Percentiles rank a stretch among this genome's conserved stretches.
These are phyloP conservation scores for Henricia sp. DNA, from an alignment of 53 echinoderm and acorn worm species.

Conservation along the genomic window DNA sequence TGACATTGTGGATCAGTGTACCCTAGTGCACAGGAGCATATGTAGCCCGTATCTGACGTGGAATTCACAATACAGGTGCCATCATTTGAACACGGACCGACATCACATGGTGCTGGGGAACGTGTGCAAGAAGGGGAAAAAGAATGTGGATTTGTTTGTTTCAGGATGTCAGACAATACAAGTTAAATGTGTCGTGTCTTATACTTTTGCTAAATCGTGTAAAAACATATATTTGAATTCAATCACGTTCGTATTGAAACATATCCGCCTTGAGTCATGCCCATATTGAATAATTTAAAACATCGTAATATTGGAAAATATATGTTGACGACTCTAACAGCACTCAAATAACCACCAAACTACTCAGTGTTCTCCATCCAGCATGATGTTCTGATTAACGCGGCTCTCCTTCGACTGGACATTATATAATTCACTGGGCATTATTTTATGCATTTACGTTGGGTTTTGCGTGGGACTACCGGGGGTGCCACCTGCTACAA, in stretches of 20 bases:
- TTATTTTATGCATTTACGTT: too few species aligned
- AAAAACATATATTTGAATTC: not conserved
- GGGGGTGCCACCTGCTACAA: too few species aligned
- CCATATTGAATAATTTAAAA: not conserved
- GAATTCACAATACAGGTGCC: not conserved
- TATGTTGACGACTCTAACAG: too few species aligned
- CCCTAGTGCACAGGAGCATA: not conserved
- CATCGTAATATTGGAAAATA: too few species aligned
- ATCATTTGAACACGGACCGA: not conserved
- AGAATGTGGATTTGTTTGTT: not conserved
- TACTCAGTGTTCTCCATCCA: too few species aligned
- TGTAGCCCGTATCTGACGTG: not conserved
- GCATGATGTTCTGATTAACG: too few species aligned
- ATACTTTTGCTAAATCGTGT: not conserved
- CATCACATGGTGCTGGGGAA: constrained; percentile 22
- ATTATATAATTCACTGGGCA: too few species aligned
- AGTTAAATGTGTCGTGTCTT: not conserved
- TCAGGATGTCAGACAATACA: not conserved
- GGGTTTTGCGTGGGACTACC: too few species aligned
- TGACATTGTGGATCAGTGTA: not conserved
- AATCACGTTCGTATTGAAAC: not conserved
- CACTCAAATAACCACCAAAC: too few species aligned
- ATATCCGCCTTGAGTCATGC: not conserved
- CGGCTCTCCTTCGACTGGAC: too few species aligned
- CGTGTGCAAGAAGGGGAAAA: not conserved